Conservation (phyloP, 2,888 invertebrate genomes). For the Ornithoptera priamus region DNA sequence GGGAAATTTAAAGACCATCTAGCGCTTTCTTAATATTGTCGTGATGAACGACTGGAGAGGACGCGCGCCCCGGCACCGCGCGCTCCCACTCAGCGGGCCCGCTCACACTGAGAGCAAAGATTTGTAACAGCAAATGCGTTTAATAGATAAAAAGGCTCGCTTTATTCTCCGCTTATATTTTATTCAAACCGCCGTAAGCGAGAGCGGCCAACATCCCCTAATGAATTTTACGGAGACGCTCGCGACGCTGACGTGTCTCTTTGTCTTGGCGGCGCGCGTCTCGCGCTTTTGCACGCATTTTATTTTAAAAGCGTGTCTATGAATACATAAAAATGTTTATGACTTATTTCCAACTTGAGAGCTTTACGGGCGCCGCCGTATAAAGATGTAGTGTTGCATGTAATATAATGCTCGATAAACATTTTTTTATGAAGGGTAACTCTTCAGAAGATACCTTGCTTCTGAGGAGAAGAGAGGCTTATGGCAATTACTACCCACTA, state of each 20-base stretch:
- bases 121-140: constrained; percentile 72
- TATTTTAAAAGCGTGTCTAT: constrained; percentile 24
- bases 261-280: constrained; percentile 28
- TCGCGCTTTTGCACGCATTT: constrained; percentile 23
- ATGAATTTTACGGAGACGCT: constrained; percentile 62
- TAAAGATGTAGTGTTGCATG: no score
- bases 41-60: not conserved
- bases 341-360: constrained; percentile 2
- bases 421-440: no score
- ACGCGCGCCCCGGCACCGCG: not conserved
- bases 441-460: no score
- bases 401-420: no score
- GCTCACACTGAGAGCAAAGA: constrained; percentile 48
- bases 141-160: constrained; percentile 72
- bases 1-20: no score
- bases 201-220: constrained; percentile 55
- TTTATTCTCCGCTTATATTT: constrained; percentile 67
- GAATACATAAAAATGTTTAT: constrained; percentile 27
- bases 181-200: constrained; percentile 66
- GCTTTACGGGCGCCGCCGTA: constrained; percentile 3
- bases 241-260: constrained; percentile 42
- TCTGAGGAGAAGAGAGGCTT: no score
- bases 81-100: not conserved
- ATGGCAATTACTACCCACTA: no score
- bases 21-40: no score